Evolutionary conservation across 2,113 vertebrate genomes (phyloP).

Genomic region (Chloropsis hardwickii): DNA sequence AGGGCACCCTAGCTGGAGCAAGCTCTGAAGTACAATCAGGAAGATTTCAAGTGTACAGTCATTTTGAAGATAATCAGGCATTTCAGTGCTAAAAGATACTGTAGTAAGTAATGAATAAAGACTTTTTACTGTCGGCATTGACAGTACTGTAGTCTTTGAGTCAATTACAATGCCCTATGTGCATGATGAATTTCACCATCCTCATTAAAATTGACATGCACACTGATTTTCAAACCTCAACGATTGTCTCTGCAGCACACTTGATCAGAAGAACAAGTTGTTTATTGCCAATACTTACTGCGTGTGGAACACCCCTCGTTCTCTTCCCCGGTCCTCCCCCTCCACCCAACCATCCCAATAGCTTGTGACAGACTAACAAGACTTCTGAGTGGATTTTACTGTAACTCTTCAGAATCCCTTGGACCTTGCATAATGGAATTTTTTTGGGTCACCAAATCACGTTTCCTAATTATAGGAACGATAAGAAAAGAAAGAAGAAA

Average conservation of each 20-base stretch:
- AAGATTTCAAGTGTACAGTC: slow-evolving; percentile 18
- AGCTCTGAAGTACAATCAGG: slow-evolving; percentile 23
- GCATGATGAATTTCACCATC: background rate
- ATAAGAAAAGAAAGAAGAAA: background rate
- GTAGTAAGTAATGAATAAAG: background rate
- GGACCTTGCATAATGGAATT: slow-evolving; percentile 1
- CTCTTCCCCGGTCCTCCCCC: background rate
- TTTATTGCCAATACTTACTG: background rate
- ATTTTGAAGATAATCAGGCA: slow-evolving; percentile 4
- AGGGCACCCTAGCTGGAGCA: background rate
- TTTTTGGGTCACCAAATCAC: slow-evolving; percentile 34
- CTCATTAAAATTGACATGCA: background rate
- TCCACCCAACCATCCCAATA: background rate
- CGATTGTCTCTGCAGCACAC: background rate
- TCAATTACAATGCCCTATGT: background rate
- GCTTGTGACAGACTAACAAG: background rate
- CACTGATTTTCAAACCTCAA: background rate
- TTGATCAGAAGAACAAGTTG: background rate
- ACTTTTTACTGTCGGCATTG: background rate
- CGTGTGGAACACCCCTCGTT: rapidly evolving
- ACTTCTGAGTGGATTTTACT: background rate
- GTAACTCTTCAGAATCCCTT: background rate
- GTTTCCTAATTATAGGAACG: slow-evolving; percentile 37
- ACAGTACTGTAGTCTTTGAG: background rate
- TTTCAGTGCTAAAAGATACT: background rate